phyloP scores from a whole-genome alignment of 2,888 invertebrate genomes.

The Lapara coniferarum region DNA sequence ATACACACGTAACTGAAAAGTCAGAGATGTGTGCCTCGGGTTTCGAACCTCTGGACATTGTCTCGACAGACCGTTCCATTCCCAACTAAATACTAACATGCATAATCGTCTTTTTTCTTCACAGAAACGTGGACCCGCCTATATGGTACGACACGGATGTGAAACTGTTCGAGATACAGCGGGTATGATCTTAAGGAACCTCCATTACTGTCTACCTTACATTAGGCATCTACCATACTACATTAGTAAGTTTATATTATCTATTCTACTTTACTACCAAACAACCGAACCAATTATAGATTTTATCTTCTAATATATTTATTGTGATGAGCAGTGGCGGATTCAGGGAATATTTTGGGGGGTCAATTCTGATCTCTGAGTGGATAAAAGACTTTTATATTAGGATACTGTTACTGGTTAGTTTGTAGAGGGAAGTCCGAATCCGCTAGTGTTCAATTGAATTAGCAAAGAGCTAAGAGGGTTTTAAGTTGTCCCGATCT shows the following conservation, averaged over 20 bases:
- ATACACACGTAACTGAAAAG: too few relatives aligned
- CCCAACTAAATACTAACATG: too few relatives aligned
- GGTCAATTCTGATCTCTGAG: background rate
- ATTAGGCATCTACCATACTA: too few relatives aligned
- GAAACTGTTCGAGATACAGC: slow-evolving; percentile 98
- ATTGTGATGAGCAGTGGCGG: background rate
- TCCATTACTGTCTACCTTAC: background rate
- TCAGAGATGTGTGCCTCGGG: too few relatives aligned
- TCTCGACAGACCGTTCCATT: too few relatives aligned
- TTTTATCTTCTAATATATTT: background rate
- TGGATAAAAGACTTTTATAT: too few relatives aligned
- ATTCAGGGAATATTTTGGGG: background rate
- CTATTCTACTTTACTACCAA: background rate
- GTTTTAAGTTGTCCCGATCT: too few relatives aligned
- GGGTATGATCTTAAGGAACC: slow-evolving; percentile 85
- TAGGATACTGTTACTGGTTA: too few relatives aligned
- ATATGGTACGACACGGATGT: slow-evolving; percentile 99
- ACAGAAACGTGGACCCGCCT: slow-evolving; percentile 98
- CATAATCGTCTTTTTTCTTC: slow-evolving; percentile 44
- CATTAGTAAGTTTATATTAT: too few relatives aligned
- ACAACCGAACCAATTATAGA: background rate
- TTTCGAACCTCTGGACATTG: too few relatives aligned
- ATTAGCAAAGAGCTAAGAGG: background rate
- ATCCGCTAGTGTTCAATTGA: background rate
- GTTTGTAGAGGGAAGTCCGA: background rate